Base-by-base conservation (phyloP, 2,797 vertebrate species). In the Mionectes olivaceus region DNA sequence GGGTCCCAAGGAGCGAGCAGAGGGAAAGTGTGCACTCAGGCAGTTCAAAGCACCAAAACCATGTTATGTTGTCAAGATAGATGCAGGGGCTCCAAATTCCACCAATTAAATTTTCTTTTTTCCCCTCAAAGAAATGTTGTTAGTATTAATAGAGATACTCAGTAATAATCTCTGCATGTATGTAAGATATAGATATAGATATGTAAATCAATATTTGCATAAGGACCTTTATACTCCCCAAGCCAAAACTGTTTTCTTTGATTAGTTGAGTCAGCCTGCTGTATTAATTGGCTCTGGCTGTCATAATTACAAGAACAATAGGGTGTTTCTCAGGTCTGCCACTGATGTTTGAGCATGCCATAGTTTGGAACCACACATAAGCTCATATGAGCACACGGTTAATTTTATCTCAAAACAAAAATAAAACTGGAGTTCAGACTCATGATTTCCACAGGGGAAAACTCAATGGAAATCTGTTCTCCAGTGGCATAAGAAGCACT, bases 381-480 rank as follows among this genome's bases (percentile, higher is more conserved):
- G 59, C 37, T 30, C 83, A 11, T 90, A 74, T 30, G 83, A 94
- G 19, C 47, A 56, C 44, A 59, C 85, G 87, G 39, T 71, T 90
- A 87, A 93, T 94, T 93, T 96, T 90, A 92, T 93, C 87, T 94
- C 61, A 60, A 74, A 95, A 83, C 43, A 63, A 94, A 95, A 87
- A 87, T 90, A 93, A 93, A 77, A 74, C 17, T 80, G 53, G 44
- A 39, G 46, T 57, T 78, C 57, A 94, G 61, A 78, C 27, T 94
- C 74, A 30, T 43, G 70, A 83, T 86, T 97, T 94, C 55, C 65
- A 80, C 89, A 82, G 81, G 75, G 83, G 60, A 96, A 95, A 82
- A 87, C 85, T 95, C 93, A 96, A 21, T 89, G 60, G 82, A 96
- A 96, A 95, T 91, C 75, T 56, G 87, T 91, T 87, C 94, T 77